Percentiles rank a stretch among this genome's conserved stretches.
Evolutionary conservation across 1,140 invertebrate genomes (phyloP).

Genomic region (Lordiphosa collinella): DNA sequence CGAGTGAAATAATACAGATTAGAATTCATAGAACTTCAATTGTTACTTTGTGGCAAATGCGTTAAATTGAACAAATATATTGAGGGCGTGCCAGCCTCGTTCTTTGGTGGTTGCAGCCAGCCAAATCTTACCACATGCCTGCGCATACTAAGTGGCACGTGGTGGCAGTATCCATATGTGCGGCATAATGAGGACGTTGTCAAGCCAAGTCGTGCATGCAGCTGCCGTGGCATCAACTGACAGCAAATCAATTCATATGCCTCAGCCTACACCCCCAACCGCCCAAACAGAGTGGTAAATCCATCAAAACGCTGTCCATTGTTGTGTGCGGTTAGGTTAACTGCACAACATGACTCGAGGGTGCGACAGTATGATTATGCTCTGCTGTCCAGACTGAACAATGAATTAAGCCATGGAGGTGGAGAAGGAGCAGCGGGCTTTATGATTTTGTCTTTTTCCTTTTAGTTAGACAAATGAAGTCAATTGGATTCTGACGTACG

Average conservation of each 20-base stretch:
- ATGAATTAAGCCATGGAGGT: constrained; percentile 28
- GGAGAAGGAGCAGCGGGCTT: constrained; percentile 15
- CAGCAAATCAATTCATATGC: constrained; percentile 77
- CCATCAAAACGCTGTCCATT: constrained; percentile 64
- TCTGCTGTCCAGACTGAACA: constrained; percentile 25
- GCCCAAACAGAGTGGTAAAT: constrained; percentile 24
- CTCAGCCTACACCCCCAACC: constrained; percentile 7
- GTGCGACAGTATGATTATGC: constrained; percentile 42
- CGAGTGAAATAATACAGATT: too few relatives aligned
- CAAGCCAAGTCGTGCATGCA: constrained; percentile 68
- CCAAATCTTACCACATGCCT: constrained; percentile 71
- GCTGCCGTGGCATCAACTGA: constrained; percentile 37
- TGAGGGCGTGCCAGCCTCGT: constrained; percentile 10
- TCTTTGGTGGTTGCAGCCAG: constrained; percentile 19
- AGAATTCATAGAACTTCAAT: not conserved
- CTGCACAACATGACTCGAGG: constrained; percentile 64
- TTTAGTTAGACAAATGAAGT: constrained; percentile 67
- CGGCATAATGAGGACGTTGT: constrained; percentile 65
- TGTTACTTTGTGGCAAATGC: constrained; percentile 41
- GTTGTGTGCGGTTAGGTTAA: constrained; percentile 67
- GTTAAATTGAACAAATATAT: constrained; percentile 59
- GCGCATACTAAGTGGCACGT: constrained; percentile 71
- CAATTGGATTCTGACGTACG: constrained; percentile 62
- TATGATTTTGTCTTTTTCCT: constrained; percentile 69
- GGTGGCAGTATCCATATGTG: constrained; percentile 60